These are phyloP conservation scores for Rhabditoides inermis DNA, from an alignment of 2,888 invertebrate genomes.

Conservation along the genomic window DNA sequence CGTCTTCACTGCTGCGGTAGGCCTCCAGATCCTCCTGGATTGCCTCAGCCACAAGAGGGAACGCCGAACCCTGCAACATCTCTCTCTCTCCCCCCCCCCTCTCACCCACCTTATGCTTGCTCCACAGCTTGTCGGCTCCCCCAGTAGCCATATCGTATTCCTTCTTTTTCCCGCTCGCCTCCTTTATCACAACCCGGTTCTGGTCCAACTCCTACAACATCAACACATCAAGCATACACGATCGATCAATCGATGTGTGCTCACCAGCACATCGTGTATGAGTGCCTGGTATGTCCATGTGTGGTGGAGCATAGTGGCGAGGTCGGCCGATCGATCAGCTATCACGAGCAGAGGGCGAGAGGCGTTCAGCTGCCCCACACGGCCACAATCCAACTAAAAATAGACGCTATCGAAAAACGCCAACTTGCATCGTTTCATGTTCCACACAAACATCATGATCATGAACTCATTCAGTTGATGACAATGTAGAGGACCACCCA, in stretches of 20 bases:
- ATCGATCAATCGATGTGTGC: slow-evolving; percentile 4
- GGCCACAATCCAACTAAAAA: slow-evolving; percentile 59
- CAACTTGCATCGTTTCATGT: too few species aligned
- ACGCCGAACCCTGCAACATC: slow-evolving; percentile 54
- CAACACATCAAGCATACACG: background rate
- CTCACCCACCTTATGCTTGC: slow-evolving; percentile 73
- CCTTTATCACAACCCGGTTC: slow-evolving; percentile 72
- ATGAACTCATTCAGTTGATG: too few species aligned
- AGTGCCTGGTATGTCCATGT: slow-evolving; percentile 99
- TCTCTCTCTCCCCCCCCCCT: slow-evolving; percentile 1
- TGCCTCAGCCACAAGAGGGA: slow-evolving; percentile 79
- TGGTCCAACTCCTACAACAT: slow-evolving; percentile 67
- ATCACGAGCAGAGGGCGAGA: slow-evolving; percentile 30
- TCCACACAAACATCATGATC: too few species aligned
- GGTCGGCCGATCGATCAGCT: slow-evolving; percentile 33
- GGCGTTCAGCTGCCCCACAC: slow-evolving; percentile 58
- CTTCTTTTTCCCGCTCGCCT: slow-evolving; percentile 66
- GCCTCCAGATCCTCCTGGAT: slow-evolving; percentile 95
- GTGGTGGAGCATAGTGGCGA: slow-evolving; percentile 95
- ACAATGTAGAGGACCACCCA: too few species aligned
- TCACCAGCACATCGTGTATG: slow-evolving; percentile 78
- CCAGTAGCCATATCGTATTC: slow-evolving; percentile 73
- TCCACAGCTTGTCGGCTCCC: slow-evolving; percentile 76
- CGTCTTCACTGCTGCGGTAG: slow-evolving; percentile 84
- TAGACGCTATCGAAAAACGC: too few species aligned